These are phyloP conservation scores for Hapalemur alaotrensis DNA, from an alignment of 2,797 vertebrate genomes.

Conservation along the genomic window DNA sequence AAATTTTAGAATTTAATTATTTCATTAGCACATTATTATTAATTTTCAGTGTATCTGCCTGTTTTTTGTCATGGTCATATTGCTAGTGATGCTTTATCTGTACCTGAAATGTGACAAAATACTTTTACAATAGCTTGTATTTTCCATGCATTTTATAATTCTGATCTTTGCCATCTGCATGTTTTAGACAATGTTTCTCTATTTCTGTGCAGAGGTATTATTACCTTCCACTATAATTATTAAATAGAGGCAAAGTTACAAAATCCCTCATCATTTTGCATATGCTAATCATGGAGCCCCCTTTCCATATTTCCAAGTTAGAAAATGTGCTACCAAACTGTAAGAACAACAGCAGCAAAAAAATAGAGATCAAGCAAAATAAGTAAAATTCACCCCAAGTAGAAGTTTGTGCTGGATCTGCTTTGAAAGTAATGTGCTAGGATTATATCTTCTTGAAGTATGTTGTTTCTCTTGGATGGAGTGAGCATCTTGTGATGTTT, in stretches of 20 bases:
- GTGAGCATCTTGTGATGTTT: slow-evolving; percentile 22
- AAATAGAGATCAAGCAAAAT: background rate
- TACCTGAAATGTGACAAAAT: background rate
- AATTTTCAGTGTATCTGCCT: background rate
- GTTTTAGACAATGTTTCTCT: background rate
- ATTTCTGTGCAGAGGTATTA: background rate
- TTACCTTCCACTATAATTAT: background rate
- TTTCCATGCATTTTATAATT: background rate
- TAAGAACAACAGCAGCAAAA: background rate
- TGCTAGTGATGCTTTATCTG: background rate
- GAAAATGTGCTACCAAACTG: background rate
- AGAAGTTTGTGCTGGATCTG: background rate
- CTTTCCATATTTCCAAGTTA: background rate
- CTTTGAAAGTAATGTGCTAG: background rate
- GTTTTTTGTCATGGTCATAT: background rate
- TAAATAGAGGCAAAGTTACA: background rate
- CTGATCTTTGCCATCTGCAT: background rate
- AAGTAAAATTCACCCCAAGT: background rate
- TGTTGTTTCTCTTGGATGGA: slow-evolving; percentile 35
- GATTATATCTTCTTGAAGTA: background rate
- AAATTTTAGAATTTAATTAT: slow-evolving; percentile 11
- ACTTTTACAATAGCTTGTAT: background rate
- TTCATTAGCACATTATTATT: background rate
- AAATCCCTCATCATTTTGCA: background rate
- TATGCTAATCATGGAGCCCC: background rate